Evolutionary conservation across 2,888 invertebrate species (phyloP), one percentile per base, ranked within the genome.

Genomic region (Horisme vitalbata): DNA sequence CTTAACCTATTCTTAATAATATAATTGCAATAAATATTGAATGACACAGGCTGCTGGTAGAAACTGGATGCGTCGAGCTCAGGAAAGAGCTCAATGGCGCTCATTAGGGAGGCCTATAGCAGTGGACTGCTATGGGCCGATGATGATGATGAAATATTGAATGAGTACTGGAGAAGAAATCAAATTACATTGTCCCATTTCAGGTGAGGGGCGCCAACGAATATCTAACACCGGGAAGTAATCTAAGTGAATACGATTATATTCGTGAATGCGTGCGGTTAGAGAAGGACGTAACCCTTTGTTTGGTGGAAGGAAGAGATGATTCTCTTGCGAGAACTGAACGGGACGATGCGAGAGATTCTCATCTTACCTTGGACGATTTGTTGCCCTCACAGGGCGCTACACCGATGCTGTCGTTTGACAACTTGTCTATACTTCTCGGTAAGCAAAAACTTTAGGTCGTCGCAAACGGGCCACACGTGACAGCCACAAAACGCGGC

Each of bases 231-330:
- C 93, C 95, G 8, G 95, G 96, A 38, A 95, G 96, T 21, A 92
- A 93, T 7, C 91, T 99, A 20, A 94, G 95, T 51, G 97, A 97
- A 75, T 96, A 98, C 77, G 97, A 97, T 76, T 98, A 98, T 75
- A 95, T 98, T 41, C 97, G 98, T 66, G 94, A 95, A 65, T 98
- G 98, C 76, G 94, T 98, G 45, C 97, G 98, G 70, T 83, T 98
- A 67, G 98, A 98, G 75, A 94, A 95, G 71, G 98, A 98, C 79
- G 95, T 97, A 1, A 89, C 92, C 23, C 76, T 96, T 50, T 93
- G 92, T 36, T 75, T 94, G 1, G 92, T 92, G 50, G 91, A 93
- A 26, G 94, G 95, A 59, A 90, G 90, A 20, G 92, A 93, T 55
- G 92, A 93, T 41, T 92, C 94, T 52, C 91, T 93, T 55, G 94